Base-by-base conservation (phyloP, 2,888 invertebrate genomes). In the Mythimna pallens region DNA sequence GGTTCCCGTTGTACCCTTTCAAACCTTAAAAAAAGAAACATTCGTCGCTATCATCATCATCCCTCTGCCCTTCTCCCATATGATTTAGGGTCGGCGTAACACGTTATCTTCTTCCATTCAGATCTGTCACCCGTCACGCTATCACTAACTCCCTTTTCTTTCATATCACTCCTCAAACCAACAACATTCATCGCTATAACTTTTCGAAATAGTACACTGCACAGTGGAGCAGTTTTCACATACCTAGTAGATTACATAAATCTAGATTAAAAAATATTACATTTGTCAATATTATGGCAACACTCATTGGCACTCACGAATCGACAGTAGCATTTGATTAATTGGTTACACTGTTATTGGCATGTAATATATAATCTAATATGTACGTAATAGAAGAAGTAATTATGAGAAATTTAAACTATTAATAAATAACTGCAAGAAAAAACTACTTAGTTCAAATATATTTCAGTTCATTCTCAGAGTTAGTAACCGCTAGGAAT, bases 271-370 rank as follows among this genome's bases (percentile, higher is more conserved):
- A 72, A 40, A 50, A 25, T n/a, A 36, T 43, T 34, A 54, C 43
- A 70, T 25, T 63, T 34, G 54, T 58, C n/a, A 78, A 63, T 62
- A 70, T 55, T 64, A 72, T 54, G 72, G 61, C 78, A 61, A 50
- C 59, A 43, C 22, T 14, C 30, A 22, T 36, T 58, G 40, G 20
- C 36, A 70, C 14, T 34, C 40, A 70, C 52, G 73, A 40, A 50
- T 57, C 57, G 36, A 57, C 25, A 52, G 52, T 40, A 30, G 14
- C 47, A n/a, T 25, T 63, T 52, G 9, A 58, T 70, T 75, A 62
- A 50, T 70, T 55, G 25, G 30, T 64, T n/a, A 70, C 22, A 61
- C 30, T 50, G 69, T 14, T 52, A 57, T 34, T 50, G 25, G 52
- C 58, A 43, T 59, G 54, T 54, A 63, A 9, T 58, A 43, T 50